Conservation (phyloP, 2,888 invertebrate species). For the Dryococelus australis region DNA sequence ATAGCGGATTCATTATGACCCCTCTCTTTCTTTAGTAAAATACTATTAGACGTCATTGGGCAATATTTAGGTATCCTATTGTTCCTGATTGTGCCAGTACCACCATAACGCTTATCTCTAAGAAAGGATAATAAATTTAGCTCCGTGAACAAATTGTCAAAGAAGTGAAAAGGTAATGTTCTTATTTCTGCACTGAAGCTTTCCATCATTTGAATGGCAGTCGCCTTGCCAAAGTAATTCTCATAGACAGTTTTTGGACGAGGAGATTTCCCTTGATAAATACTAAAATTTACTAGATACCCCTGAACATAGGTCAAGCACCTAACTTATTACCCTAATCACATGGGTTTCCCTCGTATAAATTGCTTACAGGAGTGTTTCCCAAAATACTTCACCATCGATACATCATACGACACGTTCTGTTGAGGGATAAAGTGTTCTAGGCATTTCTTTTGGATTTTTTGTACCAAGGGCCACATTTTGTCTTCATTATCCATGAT, state of each 20-base stretch:
- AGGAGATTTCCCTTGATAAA: slow-evolving; percentile 51
- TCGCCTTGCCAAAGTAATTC: slow-evolving; percentile 42
- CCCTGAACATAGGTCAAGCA: too few species aligned
- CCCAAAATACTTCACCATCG: too few species aligned
- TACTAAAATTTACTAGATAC: too few species aligned
- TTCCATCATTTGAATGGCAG: slow-evolving; percentile 42
- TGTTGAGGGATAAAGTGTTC: too few species aligned
- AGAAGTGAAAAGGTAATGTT: slow-evolving; percentile 47
- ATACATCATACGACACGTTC: too few species aligned
- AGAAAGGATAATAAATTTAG: too few species aligned
- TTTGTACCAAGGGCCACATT: too few species aligned
- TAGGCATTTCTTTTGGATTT: too few species aligned
- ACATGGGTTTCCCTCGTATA: too few species aligned
- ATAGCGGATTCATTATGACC: slow-evolving; percentile 35
- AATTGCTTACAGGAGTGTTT: too few species aligned
- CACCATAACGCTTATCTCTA: slow-evolving; percentile 45
- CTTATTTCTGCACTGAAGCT: slow-evolving; percentile 43
- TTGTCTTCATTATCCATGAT: too few species aligned
- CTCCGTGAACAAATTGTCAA: slow-evolving; percentile 51
- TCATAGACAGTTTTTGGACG: slow-evolving; percentile 29
- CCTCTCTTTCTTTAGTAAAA: slow-evolving; percentile 37
- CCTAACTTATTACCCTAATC: too few species aligned
- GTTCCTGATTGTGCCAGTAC: slow-evolving; percentile 49
- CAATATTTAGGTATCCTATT: slow-evolving; percentile 23
- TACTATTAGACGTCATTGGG: slow-evolving; percentile 20